Base-by-base conservation (phyloP, 1,140 invertebrate species). In the Oscheius sp. region DNA sequence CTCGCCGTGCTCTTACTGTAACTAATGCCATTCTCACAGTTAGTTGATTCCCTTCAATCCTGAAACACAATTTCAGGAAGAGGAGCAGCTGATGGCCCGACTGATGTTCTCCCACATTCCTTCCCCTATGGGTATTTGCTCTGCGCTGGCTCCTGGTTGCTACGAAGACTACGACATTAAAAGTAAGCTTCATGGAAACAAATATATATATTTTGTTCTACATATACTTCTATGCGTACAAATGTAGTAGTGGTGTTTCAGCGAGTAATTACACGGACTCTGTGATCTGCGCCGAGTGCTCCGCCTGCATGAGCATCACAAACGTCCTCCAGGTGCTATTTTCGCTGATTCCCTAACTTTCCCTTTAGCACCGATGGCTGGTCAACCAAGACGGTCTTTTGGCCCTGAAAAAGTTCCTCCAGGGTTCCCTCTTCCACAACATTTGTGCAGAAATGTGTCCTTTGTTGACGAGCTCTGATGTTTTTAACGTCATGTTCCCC, bases 391-490 rank as follows among this genome's bases (percentile, higher is more conserved):
- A 26, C 7, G 61, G 10, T 10, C 28, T 63, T 0, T n/a, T 32
- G 18, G 15, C 18, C 15, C 36, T 63, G 18, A 15, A 15, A 10
- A 26, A 18, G 7, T 63, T 63, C 36, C 61, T 63, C 10, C 31
- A 26, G 26, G 20, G 32, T 34, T 63, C 61, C 4, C 61, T 63
- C 32, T 63, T 63, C 29, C 61, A 63, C 61, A 63, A 63, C 31
- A 63, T 63, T 32, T 63, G 61, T 32, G 18, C 61, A 13, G 61
- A 63, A n/a, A 18, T 63, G 0, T 63, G 61, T 1, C 31, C 31
- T 34, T 13, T 32, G 10, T 36, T 10, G 18, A 10, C 36, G 26
- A 15, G 15, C 0, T 0, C 15, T 7, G 1, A 36, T 32, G 15
- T 13, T 23, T 42, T 42, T 7, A 42, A 42, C 7, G 23, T 10